Percentiles rank a stretch among this genome's conserved stretches.
Conservation (phyloP, 2,113 vertebrate genomes). For the Leuciscus idus region DNA sequence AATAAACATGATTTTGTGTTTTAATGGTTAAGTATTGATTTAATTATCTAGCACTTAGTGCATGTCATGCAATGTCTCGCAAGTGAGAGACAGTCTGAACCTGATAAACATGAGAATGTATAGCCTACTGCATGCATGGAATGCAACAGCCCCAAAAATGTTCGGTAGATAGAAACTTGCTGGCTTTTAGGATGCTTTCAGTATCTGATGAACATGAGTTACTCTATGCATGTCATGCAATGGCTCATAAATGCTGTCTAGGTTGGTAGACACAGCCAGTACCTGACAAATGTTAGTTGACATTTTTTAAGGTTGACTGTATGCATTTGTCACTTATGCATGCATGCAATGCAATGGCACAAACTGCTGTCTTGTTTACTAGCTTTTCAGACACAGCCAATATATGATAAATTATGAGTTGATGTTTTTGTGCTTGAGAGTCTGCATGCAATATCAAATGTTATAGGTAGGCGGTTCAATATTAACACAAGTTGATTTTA, state of each 20-base stretch:
- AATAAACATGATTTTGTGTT: background rate
- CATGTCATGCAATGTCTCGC: background rate
- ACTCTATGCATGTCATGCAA: background rate
- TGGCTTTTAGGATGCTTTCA: background rate
- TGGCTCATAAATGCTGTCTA: background rate
- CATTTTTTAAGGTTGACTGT: background rate
- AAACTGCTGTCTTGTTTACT: background rate
- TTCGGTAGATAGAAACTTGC: background rate
- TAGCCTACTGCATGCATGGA: background rate
- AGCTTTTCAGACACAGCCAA: too few species aligned
- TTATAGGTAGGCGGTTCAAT: background rate
- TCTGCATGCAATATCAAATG: background rate
- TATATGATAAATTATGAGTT: background rate
- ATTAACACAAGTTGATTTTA: background rate
- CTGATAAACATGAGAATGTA: conserved; percentile 11
- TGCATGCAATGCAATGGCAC: background rate
- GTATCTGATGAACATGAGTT: background rate
- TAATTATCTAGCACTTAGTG: background rate
- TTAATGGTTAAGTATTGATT: background rate
- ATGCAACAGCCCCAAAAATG: background rate
- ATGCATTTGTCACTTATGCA: background rate
- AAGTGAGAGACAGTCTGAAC: background rate
- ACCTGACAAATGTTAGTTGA: background rate
- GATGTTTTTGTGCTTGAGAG: background rate
- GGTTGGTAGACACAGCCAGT: background rate